These are phyloP conservation scores for Criorhina ranunculi DNA, from an alignment of 2,888 invertebrate species.

Conservation along the genomic window DNA sequence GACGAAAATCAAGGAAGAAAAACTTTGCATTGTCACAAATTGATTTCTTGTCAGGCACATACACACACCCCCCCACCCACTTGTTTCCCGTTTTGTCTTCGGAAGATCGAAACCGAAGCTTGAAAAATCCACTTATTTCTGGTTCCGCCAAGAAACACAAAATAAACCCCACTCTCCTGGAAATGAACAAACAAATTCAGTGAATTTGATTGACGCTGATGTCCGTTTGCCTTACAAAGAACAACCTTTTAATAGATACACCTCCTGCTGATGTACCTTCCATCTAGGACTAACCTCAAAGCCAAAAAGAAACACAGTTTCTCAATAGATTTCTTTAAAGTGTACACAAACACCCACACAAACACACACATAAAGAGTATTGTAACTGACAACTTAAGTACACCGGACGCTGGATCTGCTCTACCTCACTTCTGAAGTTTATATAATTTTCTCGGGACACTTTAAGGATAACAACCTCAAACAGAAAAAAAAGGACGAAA, in stretches of 20 bases:
- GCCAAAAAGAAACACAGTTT: neutral
- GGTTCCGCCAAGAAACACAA: constrained; percentile 26
- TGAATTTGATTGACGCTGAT: constrained; percentile 65
- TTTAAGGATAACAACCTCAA: constrained; percentile 53
- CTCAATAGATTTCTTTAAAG: constrained; percentile 16
- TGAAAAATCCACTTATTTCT: constrained; percentile 34
- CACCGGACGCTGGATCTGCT: constrained; percentile 34
- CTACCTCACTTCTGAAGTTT: constrained; percentile 21
- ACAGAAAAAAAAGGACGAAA: constrained; percentile 1
- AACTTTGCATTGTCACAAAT: constrained; percentile 69
- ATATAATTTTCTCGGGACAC: constrained; percentile 50
- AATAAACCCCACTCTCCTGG: constrained; percentile 16
- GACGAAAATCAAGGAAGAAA: neutral
- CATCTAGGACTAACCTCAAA: too few relatives aligned
- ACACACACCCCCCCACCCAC: neutral
- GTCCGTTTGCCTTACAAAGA: constrained; percentile 44
- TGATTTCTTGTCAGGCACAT: constrained; percentile 49
- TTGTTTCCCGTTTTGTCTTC: neutral
- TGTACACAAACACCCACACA: neutral
- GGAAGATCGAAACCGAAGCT: constrained; percentile 2
- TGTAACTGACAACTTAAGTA: constrained; percentile 72
- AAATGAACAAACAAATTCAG: constrained; percentile 37
- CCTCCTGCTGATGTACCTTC: constrained; percentile 4
- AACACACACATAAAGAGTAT: constrained; percentile 15
- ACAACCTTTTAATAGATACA: constrained; percentile 45